Percentiles rank a stretch among this genome's conserved stretches.
Evolutionary conservation across 1,140 invertebrate species (phyloP).

Genomic region (Adoxophyes honmai): DNA sequence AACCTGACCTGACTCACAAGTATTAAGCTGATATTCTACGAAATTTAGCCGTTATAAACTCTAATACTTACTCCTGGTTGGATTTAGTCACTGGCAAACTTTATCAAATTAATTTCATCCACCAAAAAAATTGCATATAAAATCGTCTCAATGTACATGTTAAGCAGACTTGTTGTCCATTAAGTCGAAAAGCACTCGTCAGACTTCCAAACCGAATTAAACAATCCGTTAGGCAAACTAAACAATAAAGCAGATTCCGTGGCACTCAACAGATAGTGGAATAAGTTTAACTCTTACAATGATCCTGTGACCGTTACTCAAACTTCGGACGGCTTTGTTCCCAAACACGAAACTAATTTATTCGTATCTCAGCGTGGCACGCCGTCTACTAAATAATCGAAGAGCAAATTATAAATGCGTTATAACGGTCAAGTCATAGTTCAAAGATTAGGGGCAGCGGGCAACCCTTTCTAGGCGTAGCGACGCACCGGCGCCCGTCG

Average conservation of each 20-base stretch:
- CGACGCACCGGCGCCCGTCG: slow-evolving; percentile 24
- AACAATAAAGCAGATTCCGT: slow-evolving; percentile 40
- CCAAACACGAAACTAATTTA: slow-evolving; percentile 75
- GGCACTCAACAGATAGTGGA: slow-evolving; percentile 42
- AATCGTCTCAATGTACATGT: too few relatives aligned
- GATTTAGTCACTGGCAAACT: too few relatives aligned
- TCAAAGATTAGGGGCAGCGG: slow-evolving; percentile 76
- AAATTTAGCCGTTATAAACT: too few relatives aligned
- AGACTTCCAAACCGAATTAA: slow-evolving; percentile 24
- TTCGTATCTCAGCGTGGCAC: slow-evolving; percentile 64
- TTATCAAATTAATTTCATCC: too few relatives aligned
- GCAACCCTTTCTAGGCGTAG: slow-evolving; percentile 60
- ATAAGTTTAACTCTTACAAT: slow-evolving; percentile 58
- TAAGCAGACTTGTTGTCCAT: not conserved
- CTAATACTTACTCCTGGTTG: too few relatives aligned
- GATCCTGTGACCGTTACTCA: slow-evolving; percentile 64
- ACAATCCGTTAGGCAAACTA: slow-evolving; percentile 33
- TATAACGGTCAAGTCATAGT: slow-evolving; percentile 77
- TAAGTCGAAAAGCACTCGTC: slow-evolving; percentile 14
- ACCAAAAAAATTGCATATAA: too few relatives aligned
- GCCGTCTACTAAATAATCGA: slow-evolving; percentile 69
- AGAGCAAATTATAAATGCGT: slow-evolving; percentile 75
- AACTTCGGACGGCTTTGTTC: slow-evolving; percentile 65
- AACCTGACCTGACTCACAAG: too few relatives aligned
- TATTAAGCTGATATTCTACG: too few relatives aligned